These are phyloP conservation scores for Rugalucina vietnamica DNA, from an alignment of 2,888 invertebrate species.

Conservation along the genomic window DNA sequence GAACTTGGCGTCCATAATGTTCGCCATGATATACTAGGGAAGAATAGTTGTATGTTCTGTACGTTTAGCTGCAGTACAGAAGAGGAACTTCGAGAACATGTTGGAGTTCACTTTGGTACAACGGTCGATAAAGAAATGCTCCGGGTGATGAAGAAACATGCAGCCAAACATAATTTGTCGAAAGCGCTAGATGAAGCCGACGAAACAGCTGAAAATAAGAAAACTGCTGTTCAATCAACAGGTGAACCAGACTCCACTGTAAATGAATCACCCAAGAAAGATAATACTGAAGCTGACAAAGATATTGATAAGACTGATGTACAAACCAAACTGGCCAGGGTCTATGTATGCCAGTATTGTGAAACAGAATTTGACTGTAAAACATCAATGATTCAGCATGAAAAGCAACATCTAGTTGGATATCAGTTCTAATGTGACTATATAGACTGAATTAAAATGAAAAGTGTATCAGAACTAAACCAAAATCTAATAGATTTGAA, in stretches of 20 bases:
- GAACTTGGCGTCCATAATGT: constrained; percentile 71
- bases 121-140: constrained; percentile 67
- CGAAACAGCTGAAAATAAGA: constrained; percentile 39
- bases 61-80: constrained; percentile 72
- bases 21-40: constrained; percentile 68
- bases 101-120: constrained; percentile 75
- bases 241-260: constrained; percentile 69
- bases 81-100: constrained; percentile 69
- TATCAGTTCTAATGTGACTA: constrained; percentile 33
- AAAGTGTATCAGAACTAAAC: background rate
- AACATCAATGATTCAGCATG: constrained; percentile 75
- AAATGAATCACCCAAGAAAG: constrained; percentile 38
- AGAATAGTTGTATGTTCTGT: constrained; percentile 75
- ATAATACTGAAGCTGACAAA: constrained; percentile 10
- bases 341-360: constrained; percentile 79
- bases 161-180: constrained; percentile 43
- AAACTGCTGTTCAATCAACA: constrained; percentile 23
- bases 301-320: constrained; percentile 26
- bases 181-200: constrained; percentile 47
- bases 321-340: constrained; percentile 63
- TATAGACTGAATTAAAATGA: background rate
- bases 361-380: constrained; percentile 78
- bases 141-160: constrained; percentile 52
- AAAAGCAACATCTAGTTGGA: constrained; percentile 75
- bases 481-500: background rate